A percentile compares a stretch with the other conserved stretches of the same genome.
Evolutionary conservation across 1,140 invertebrate species (phyloP).

Genomic region (Ips nitidus): DNA sequence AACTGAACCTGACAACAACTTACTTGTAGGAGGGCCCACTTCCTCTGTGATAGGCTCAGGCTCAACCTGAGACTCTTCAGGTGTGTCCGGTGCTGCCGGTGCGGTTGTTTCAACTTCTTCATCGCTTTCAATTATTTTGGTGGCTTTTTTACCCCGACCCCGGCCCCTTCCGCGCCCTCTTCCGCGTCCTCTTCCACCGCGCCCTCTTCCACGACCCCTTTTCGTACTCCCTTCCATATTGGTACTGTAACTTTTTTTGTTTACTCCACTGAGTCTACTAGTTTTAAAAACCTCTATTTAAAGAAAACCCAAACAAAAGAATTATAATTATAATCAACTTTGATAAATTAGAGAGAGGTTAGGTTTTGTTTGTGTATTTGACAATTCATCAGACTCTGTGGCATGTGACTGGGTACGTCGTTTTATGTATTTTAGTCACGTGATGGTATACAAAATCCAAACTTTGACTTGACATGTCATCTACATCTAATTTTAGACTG

Average conservation of each 20-base stretch:
- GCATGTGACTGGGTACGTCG: too few species aligned
- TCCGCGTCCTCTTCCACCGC: conserved; percentile 65
- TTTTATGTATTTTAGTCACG: neutral
- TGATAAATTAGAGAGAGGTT: too few species aligned
- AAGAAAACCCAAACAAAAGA: too few species aligned
- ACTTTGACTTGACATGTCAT: neutral
- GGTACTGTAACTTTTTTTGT: too few species aligned
- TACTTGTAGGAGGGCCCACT: conserved; percentile 50
- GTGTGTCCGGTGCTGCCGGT: conserved; percentile 42
- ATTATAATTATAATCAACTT: too few species aligned
- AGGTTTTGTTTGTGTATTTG: too few species aligned
- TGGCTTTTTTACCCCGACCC: conserved; percentile 70
- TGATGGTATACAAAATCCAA: neutral
- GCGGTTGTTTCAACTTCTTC: conserved; percentile 64
- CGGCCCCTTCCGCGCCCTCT: conserved; percentile 67
- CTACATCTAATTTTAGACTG: conserved; percentile 3
- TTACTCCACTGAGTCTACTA: too few species aligned
- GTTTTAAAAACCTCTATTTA: too few species aligned
- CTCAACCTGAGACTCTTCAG: conserved; percentile 50
- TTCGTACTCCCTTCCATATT: conserved; percentile 45
- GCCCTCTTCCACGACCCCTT: conserved; percentile 57
- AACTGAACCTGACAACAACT: neutral
- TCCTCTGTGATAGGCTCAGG: conserved; percentile 55
- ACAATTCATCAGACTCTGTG: too few species aligned
- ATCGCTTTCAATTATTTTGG: conserved; percentile 73